Percentiles rank a stretch among this genome's conserved stretches.
Conservation (phyloP, 2,797 vertebrate genomes). For the Hipposideros larvatus region DNA sequence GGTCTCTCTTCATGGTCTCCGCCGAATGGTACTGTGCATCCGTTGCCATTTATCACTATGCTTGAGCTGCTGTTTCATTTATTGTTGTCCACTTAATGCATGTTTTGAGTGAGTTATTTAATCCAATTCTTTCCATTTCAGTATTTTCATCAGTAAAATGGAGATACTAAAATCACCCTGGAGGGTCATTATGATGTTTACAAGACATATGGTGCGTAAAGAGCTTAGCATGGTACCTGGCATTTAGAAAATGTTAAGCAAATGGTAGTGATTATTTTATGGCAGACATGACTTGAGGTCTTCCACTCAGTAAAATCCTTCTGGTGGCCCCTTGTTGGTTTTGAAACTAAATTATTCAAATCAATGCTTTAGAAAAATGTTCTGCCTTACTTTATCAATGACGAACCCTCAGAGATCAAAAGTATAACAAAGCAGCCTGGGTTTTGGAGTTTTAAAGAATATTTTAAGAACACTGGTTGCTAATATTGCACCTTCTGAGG, state of each 20-base stretch:
- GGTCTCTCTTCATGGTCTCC: neutral
- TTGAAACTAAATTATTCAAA: constrained; percentile 46
- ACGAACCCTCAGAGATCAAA: neutral
- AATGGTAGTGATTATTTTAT: neutral
- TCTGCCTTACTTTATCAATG: neutral
- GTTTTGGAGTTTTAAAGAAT: neutral
- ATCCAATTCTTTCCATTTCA: constrained; percentile 28
- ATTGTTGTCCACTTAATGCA: neutral
- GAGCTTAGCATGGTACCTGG: neutral
- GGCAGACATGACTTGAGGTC: neutral
- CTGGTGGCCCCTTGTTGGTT: neutral
- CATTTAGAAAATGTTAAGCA: neutral
- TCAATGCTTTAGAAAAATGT: neutral
- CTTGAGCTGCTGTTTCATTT: neutral
- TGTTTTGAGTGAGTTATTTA: constrained; percentile 12
- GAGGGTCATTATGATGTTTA: neutral
- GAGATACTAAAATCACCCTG: neutral
- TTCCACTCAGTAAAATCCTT: neutral
- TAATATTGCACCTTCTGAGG: neutral
- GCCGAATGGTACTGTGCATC: too few relatives aligned
- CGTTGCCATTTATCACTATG: neutral
- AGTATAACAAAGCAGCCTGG: neutral
- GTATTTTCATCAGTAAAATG: neutral
- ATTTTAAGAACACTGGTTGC: neutral
- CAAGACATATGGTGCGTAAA: neutral